Percentiles rank a stretch among this genome's conserved stretches.
phyloP scores from a whole-genome alignment of 1,140 invertebrate species.

The Leguminivora glycinivorella region DNA sequence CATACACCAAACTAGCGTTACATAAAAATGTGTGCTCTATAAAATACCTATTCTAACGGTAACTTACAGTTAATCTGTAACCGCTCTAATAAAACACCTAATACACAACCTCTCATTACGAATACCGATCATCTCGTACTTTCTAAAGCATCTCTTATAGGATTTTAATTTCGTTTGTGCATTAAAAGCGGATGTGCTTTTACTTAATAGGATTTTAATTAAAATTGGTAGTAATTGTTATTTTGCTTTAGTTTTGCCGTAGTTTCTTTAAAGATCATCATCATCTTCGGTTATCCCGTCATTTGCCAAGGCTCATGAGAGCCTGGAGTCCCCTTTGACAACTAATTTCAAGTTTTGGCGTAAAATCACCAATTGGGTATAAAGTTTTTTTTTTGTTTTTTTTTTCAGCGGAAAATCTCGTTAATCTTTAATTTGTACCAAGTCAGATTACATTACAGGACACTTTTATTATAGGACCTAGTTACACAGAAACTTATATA shows the following conservation, averaged over 20 bases:
- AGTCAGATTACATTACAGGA: too few relatives aligned
- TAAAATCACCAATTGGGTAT: too few relatives aligned
- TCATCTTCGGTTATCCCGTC: too few relatives aligned
- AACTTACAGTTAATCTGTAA: background rate
- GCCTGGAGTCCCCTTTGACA: too few relatives aligned
- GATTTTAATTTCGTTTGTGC: constrained; percentile 14
- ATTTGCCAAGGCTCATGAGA: too few relatives aligned
- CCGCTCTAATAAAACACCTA: constrained; percentile 24
- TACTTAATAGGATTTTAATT: constrained; percentile 20
- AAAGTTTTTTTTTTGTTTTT: too few relatives aligned
- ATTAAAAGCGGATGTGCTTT: constrained; percentile 5
- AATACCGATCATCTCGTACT: constrained; percentile 19
- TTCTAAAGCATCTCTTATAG: constrained; percentile 14
- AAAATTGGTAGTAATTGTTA: constrained; percentile 3
- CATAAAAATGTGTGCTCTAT: background rate
- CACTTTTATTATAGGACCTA: too few relatives aligned
- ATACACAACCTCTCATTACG: constrained; percentile 10
- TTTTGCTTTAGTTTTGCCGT: background rate
- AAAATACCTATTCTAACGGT: background rate
- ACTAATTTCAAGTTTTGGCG: too few relatives aligned
- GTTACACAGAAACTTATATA: too few relatives aligned
- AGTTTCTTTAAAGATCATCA: constrained; percentile 28
- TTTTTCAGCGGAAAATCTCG: too few relatives aligned
- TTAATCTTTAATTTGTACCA: too few relatives aligned
- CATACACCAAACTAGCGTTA: background rate